These are phyloP conservation scores for Drosophila neonasuta DNA, from an alignment of 2,888 invertebrate species.

Conservation along the genomic window DNA sequence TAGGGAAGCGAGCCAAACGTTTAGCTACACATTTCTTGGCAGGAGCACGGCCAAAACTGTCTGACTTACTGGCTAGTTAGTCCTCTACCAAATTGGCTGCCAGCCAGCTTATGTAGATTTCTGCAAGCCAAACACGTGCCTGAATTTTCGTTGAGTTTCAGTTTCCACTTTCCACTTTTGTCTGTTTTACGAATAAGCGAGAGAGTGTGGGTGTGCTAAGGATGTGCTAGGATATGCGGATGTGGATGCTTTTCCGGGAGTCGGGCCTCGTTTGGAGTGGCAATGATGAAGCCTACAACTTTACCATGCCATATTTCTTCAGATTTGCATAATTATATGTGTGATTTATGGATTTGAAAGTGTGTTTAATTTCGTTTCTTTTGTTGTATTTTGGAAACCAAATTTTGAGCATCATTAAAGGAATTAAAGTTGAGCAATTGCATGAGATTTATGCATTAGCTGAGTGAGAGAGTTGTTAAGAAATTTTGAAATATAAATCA, in stretches of 20 bases:
- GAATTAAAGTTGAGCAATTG: slow-evolving; percentile 1
- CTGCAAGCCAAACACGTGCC: slow-evolving; percentile 73
- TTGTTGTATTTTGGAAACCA: slow-evolving; percentile 25
- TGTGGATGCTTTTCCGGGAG: not conserved
- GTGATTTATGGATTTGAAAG: slow-evolving; percentile 72
- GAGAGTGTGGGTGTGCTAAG: no score
- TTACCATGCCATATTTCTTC: slow-evolving; percentile 57
- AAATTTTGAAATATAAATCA: no score
- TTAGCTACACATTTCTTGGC: slow-evolving; percentile 66
- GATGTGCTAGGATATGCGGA: not conserved
- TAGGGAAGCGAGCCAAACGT: slow-evolving; percentile 44
- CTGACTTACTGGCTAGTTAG: slow-evolving; percentile 70
- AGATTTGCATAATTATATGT: slow-evolving; percentile 74
- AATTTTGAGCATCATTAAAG: slow-evolving; percentile 15
- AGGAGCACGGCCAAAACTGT: slow-evolving; percentile 47
- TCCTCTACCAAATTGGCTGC: slow-evolving; percentile 69
- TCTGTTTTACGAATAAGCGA: slow-evolving; percentile 27
- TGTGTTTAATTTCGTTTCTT: slow-evolving; percentile 34
- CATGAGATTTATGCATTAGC: not conserved
- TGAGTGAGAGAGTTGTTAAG: not conserved
- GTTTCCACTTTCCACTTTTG: slow-evolving; percentile 62
- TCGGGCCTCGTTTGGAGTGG: not conserved
- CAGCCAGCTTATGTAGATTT: slow-evolving; percentile 76
- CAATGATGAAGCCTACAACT: slow-evolving; percentile 57
- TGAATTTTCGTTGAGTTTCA: slow-evolving; percentile 64